These are phyloP conservation scores for Strix aluco DNA, from an alignment of 2,113 vertebrate species.

Conservation along the genomic window DNA sequence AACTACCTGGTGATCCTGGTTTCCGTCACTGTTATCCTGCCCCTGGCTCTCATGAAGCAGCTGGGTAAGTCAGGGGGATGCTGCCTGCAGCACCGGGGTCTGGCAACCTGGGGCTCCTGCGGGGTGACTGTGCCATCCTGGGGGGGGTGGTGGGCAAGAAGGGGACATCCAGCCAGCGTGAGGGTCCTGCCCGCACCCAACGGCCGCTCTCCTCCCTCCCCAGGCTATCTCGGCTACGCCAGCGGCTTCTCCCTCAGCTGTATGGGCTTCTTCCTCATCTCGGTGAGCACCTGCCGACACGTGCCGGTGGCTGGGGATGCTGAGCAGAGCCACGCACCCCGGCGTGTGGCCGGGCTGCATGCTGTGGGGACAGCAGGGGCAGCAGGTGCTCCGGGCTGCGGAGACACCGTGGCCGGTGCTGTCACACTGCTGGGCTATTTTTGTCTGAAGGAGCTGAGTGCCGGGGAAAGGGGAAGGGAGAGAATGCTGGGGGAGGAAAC, in stretches of 20 bases:
- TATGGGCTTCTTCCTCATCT: slow-evolving; percentile 95
- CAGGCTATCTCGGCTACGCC: slow-evolving; percentile 95
- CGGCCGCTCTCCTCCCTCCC: neutral
- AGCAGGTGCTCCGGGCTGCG: neutral
- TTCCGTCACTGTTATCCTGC: slow-evolving; percentile 85
- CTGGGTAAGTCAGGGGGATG: slow-evolving; percentile 82
- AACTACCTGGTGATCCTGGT: slow-evolving; percentile 97
- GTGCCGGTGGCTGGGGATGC: accelerated
- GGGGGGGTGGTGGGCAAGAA: neutral
- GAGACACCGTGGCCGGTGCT: neutral
- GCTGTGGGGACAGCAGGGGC: neutral
- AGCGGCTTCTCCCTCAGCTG: slow-evolving; percentile 98
- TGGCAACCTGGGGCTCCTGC: accelerated
- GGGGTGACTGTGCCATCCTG: neutral
- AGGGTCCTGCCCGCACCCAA: neutral
- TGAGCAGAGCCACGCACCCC: neutral
- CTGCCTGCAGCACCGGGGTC: neutral
- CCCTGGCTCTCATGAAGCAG: slow-evolving; percentile 95
- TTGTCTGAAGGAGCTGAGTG: neutral
- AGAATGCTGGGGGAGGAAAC: neutral
- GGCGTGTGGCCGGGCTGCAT: neutral
- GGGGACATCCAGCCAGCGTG: neutral
- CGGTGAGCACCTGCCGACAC: slow-evolving; percentile 75
- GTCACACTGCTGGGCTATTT: slow-evolving; percentile 56
- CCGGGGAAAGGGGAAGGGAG: neutral